These are phyloP conservation scores for Chondrilla cf. caribensis DNA, from an alignment of 37 sponge, comb jelly and placozoan species.

Conservation along the genomic window DNA sequence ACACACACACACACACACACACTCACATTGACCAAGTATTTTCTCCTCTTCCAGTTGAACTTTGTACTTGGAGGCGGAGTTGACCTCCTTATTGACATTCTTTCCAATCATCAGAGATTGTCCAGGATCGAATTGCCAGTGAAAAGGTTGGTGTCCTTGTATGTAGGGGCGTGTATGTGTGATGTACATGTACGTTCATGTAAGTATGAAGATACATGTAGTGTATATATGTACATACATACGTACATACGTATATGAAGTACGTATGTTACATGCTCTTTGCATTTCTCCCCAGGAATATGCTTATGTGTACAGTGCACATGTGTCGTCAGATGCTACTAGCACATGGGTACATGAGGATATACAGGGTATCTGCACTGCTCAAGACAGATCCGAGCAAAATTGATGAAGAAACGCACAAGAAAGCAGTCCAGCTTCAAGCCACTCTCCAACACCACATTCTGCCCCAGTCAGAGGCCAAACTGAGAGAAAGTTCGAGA, in stretches of 20 bases:
- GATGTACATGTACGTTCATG: too few species aligned
- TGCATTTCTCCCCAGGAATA: background rate
- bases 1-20: too few species aligned
- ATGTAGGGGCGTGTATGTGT: too few species aligned
- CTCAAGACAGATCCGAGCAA: background rate
- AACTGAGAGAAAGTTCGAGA: conserved; percentile 6
- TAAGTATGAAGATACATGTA: too few species aligned
- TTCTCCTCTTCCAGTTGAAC: conserved; percentile 28
- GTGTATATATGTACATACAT: too few species aligned
- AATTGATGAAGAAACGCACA: conserved; percentile 28
- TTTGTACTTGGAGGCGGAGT: conserved; percentile 65
- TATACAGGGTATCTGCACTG: background rate
- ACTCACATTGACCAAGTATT: background rate
- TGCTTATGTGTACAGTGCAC: conserved; percentile 12
- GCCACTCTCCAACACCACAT: conserved; percentile 27
- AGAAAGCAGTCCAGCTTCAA: conserved; percentile 47
- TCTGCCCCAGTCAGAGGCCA: conserved; percentile 3
- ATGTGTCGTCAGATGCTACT: conserved; percentile 9
- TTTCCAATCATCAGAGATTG: conserved; percentile 46
- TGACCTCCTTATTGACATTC: conserved; percentile 41
- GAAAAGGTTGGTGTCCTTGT: conserved; percentile 29
- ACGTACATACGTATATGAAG: too few species aligned
- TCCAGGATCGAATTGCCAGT: conserved; percentile 29
- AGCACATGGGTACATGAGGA: background rate
- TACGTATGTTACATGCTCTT: too few species aligned